Conservation (phyloP, 2,888 invertebrate species). For the Dendrolimus pini region DNA sequence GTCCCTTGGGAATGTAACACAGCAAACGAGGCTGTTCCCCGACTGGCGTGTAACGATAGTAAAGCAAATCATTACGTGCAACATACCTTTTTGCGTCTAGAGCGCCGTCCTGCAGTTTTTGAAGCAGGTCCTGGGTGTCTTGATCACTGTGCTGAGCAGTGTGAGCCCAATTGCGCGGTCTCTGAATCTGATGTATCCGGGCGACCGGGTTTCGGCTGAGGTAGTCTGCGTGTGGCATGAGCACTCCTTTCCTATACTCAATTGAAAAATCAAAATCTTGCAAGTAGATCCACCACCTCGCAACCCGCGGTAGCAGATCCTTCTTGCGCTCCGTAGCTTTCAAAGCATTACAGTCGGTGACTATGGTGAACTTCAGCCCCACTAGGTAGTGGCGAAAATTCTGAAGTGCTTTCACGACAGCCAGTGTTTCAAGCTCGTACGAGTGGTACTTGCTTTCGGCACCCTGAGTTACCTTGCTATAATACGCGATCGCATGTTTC, state of each 20-base stretch:
- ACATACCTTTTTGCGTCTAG: constrained; percentile 15
- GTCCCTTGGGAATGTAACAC: constrained; percentile 1
- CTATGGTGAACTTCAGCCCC: constrained; percentile 16
- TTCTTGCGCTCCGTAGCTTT: constrained; percentile 19
- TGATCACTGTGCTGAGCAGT: constrained; percentile 18
- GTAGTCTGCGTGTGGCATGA: constrained; percentile 18
- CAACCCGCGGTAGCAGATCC: constrained; percentile 19
- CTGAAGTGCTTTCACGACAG: constrained; percentile 16
- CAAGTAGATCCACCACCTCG: constrained; percentile 22
- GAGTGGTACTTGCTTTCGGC: constrained; percentile 17
- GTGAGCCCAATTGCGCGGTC: constrained; percentile 14
- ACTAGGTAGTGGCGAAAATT: constrained; percentile 20
- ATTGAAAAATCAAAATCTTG: constrained; percentile 21
- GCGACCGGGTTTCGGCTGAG: constrained; percentile 17
- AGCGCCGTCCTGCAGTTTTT: constrained; percentile 13
- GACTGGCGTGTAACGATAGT: constrained; percentile 9
- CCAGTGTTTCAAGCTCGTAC: constrained; percentile 16
- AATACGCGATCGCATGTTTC: constrained; percentile 12
- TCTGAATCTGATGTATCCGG: not conserved
- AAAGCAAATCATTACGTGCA: constrained; percentile 12
- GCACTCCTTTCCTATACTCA: constrained; percentile 17
- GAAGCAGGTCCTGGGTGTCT: constrained; percentile 15
- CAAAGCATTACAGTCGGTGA: constrained; percentile 24
- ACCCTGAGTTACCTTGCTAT: constrained; percentile 11
- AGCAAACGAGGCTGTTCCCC: constrained; percentile 13